Conservation (phyloP, 1,140 invertebrate species). For the Diorhabda sublineata region DNA sequence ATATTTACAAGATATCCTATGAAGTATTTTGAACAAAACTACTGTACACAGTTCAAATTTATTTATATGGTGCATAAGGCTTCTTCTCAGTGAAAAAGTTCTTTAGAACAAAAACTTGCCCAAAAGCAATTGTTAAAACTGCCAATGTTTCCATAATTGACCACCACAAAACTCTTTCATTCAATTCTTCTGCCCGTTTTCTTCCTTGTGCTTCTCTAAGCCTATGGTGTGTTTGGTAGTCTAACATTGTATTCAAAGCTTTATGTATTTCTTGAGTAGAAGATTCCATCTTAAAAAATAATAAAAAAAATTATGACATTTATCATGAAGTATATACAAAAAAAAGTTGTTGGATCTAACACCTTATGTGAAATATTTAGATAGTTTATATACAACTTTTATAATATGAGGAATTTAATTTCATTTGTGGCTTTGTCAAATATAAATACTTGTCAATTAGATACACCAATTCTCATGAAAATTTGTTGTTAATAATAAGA, state of each 20-base stretch:
- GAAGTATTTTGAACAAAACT: no score
- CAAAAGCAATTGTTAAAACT: conserved; percentile 78
- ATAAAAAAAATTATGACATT: no score
- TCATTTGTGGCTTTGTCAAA: no score
- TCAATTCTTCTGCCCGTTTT: conserved; percentile 92
- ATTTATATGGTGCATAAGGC: conserved; percentile 38
- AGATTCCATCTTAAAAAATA: conserved; percentile 77
- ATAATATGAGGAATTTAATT: no score
- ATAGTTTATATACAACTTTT: no score
- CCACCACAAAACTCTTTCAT: conserved; percentile 90
- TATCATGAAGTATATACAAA: no score
- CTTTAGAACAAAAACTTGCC: conserved; percentile 88
- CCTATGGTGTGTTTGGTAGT: conserved; percentile 95
- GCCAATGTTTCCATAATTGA: conserved; percentile 83
- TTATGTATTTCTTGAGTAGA: conserved; percentile 86
- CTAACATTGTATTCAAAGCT: conserved; percentile 78
- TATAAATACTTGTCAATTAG: no score
- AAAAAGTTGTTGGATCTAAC: no score
- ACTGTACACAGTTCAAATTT: background rate
- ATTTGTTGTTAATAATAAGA: no score
- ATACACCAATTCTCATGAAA: no score
- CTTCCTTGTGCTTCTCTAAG: conserved; percentile 90
- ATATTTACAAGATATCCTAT: no score
- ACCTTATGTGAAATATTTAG: no score
- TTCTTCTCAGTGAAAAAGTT: conserved; percentile 93